phyloP scores from a whole-genome alignment of 2,113 vertebrate genomes.

The Glareola pratincola region DNA sequence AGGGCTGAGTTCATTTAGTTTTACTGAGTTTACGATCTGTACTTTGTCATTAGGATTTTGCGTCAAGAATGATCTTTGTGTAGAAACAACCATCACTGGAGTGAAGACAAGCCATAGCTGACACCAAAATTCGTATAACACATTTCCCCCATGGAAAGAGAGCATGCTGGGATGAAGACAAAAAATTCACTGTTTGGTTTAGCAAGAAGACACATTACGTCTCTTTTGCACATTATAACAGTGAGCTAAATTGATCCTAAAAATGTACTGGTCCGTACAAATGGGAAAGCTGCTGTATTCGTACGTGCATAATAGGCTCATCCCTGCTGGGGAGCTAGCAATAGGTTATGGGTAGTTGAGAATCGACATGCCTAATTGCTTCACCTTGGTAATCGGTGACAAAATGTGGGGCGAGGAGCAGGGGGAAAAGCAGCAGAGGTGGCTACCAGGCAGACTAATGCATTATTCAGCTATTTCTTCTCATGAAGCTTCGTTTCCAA shows the following conservation, averaged over 20 bases:
- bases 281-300: background rate
- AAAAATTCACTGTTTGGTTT: slow-evolving; percentile 1
- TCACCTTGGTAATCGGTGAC: slow-evolving; percentile 21
- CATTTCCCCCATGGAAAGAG: background rate
- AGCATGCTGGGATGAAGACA: background rate
- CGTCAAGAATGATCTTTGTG: background rate
- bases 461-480: slow-evolving; percentile 43
- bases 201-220: background rate
- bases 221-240: background rate
- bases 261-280: background rate
- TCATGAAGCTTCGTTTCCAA: background rate
- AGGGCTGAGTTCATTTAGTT: background rate
- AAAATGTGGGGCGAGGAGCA: background rate
- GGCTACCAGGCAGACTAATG: background rate
- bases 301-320: background rate
- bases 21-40: background rate
- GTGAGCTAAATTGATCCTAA: slow-evolving; percentile 35
- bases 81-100: background rate
- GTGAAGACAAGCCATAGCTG: background rate
- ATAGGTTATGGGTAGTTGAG: slow-evolving; percentile 49
- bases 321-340: slow-evolving; percentile 15
- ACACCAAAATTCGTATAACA: background rate
- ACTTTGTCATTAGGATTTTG: background rate
- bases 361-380: slow-evolving; percentile 39
- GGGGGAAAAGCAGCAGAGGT: background rate